Percentiles rank a stretch among this genome's conserved stretches.
Evolutionary conservation across 2,113 vertebrate genomes (phyloP).

Genomic region (Callithrix jacchus): DNA sequence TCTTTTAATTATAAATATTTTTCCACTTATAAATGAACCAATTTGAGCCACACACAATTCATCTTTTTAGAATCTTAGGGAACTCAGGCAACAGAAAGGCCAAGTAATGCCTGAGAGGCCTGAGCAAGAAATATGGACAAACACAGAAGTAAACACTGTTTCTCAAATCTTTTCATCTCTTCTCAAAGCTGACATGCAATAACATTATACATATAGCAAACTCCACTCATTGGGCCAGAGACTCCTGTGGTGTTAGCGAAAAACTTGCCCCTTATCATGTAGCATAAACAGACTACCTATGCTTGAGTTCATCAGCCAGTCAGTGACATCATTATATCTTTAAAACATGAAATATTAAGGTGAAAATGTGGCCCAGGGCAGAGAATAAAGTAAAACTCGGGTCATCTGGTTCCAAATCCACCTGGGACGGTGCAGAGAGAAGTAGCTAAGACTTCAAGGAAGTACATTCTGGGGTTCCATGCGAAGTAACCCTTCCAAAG

Average conservation of each 20-base stretch:
- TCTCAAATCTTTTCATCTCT: neutral
- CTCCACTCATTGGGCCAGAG: slow-evolving; percentile 87
- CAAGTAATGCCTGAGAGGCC: neutral
- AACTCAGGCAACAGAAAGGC: slow-evolving; percentile 5
- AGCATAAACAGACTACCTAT: slow-evolving; percentile 98
- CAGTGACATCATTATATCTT: neutral
- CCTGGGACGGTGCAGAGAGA: neutral
- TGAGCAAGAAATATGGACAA: neutral
- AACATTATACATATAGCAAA: slow-evolving; percentile 86
- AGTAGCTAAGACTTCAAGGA: neutral
- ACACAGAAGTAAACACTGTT: neutral
- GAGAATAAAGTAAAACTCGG: neutral
- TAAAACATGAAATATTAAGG: neutral
- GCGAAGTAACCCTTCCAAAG: neutral
- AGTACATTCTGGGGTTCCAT: neutral
- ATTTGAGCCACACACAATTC: neutral
- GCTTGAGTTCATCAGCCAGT: slow-evolving; percentile 86
- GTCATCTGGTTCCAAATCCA: neutral
- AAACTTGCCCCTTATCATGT: slow-evolving; percentile 87
- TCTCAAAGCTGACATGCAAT: neutral
- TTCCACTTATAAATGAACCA: neutral
- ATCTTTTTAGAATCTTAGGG: neutral
- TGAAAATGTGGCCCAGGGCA: neutral
- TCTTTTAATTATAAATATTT: too few relatives aligned
- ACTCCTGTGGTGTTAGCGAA: slow-evolving; percentile 87